Percentiles rank a stretch among this genome's conserved stretches.
Conservation (phyloP, 2,113 vertebrate species). For the Neolamprologus brichardi region DNA sequence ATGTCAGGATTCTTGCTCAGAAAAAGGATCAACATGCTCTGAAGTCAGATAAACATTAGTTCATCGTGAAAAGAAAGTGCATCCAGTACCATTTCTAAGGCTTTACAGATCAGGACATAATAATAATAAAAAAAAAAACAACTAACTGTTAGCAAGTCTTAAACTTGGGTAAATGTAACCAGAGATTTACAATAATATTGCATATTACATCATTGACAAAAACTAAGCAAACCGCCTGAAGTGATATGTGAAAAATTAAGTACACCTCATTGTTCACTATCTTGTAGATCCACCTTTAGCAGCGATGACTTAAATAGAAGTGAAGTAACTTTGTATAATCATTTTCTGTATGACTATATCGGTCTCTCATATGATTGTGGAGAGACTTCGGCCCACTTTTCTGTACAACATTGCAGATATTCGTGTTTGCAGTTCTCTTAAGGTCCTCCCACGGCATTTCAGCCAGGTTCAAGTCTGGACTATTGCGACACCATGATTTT, state of each 20-base stretch:
- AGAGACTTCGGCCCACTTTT: background rate
- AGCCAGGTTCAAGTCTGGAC: background rate
- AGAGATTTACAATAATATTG: background rate
- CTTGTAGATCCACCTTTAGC: background rate
- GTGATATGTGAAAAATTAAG: background rate
- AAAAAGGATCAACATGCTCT: no score
- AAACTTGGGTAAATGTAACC: background rate
- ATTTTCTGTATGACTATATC: background rate
- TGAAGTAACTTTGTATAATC: background rate
- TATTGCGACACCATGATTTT: background rate
- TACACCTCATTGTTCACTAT: background rate
- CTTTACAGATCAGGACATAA: background rate
- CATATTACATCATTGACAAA: background rate
- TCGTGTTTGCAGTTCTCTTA: background rate
- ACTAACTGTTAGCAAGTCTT: background rate
- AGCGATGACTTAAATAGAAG: background rate
- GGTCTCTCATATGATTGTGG: background rate
- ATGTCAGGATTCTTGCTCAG: no score
- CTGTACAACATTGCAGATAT: background rate
- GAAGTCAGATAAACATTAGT: background rate
- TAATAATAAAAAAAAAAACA: background rate
- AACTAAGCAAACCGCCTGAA: background rate
- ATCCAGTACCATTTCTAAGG: background rate
- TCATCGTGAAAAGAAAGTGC: background rate
- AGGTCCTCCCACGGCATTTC: background rate